Conservation (phyloP, 1,140 invertebrate species). For the Hyles euphorbiae region DNA sequence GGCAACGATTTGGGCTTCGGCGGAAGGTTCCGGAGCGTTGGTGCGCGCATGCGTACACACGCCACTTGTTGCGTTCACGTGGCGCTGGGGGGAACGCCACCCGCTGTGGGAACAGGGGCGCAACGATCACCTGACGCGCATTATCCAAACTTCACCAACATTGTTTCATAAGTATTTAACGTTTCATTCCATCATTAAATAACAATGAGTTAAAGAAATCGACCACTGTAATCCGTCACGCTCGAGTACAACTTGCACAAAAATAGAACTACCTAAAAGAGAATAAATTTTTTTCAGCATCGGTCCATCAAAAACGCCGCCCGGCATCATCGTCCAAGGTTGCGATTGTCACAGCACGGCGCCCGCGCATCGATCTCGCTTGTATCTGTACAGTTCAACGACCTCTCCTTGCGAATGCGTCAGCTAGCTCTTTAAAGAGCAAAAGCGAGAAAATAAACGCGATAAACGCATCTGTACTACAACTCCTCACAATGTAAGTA, state of each 20-base stretch:
- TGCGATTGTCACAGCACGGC: slow-evolving; percentile 37
- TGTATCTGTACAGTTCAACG: slow-evolving; percentile 48
- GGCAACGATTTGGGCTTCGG: slow-evolving; percentile 28
- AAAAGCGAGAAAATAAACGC: slow-evolving; percentile 66
- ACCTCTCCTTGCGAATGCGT: slow-evolving; percentile 52
- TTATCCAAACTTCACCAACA: slow-evolving; percentile 10
- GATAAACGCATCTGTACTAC: slow-evolving; percentile 60
- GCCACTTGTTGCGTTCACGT: slow-evolving; percentile 60
- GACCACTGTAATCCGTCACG: slow-evolving; percentile 2
- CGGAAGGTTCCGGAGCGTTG: slow-evolving; percentile 7
- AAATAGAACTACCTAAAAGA: slow-evolving; percentile 2
- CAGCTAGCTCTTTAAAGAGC: slow-evolving; percentile 65
- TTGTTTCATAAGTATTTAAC: neutral
- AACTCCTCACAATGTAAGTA: slow-evolving; percentile 33
- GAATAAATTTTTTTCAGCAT: slow-evolving; percentile 6
- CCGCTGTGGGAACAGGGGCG: slow-evolving; percentile 26
- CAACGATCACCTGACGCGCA: slow-evolving; percentile 26
- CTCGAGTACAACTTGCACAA: slow-evolving; percentile 5
- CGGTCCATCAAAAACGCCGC: slow-evolving; percentile 13
- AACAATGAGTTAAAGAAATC: neutral
- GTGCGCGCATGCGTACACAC: slow-evolving; percentile 44
- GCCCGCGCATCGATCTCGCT: slow-evolving; percentile 29
- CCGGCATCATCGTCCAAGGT: slow-evolving; percentile 27
- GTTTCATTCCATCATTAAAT: slow-evolving; percentile 5
- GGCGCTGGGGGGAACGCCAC: slow-evolving; percentile 13